Evolutionary conservation across 2,797 vertebrate genomes (phyloP).

Genomic region (Champsocephalus esox): DNA sequence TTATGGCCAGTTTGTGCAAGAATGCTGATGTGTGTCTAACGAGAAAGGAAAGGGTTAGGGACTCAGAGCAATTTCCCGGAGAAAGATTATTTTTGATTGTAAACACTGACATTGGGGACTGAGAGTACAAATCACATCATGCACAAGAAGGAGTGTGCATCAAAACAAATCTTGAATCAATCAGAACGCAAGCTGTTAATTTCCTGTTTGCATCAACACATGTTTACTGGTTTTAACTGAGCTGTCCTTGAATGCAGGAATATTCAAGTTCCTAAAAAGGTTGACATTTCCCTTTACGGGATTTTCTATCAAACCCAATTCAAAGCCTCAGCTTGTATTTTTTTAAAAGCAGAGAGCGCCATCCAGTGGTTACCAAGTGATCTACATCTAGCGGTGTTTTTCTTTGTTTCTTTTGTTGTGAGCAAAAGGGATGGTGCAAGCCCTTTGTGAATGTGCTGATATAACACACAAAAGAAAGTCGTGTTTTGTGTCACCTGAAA

Average conservation of each 20-base stretch:
- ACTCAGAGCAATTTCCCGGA: background rate
- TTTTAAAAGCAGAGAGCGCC: slow-evolving; percentile 38
- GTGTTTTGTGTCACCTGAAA: background rate
- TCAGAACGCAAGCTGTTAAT: background rate
- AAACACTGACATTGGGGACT: slow-evolving; percentile 15
- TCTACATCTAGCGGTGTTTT: background rate
- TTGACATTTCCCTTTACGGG: slow-evolving; percentile 21
- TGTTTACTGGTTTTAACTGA: background rate
- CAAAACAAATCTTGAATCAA: background rate
- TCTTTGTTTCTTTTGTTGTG: slow-evolving; percentile 30
- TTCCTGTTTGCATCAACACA: background rate
- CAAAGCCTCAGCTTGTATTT: background rate
- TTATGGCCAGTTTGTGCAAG: slow-evolving; percentile 4
- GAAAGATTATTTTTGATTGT: slow-evolving; percentile 14
- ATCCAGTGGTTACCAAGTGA: slow-evolving; percentile 43
- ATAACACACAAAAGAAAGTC: background rate
- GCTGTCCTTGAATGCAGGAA: background rate
- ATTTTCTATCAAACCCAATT: background rate
- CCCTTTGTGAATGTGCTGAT: background rate
- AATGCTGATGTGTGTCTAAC: background rate
- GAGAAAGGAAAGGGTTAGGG: background rate
- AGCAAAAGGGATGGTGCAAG: background rate
- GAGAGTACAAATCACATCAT: background rate
- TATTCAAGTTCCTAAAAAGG: background rate
- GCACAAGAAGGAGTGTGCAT: background rate